Evolutionary conservation across 2,888 invertebrate genomes (phyloP), one percentile per base, ranked within the genome.

Genomic region (Diadegma fenestrale): DNA sequence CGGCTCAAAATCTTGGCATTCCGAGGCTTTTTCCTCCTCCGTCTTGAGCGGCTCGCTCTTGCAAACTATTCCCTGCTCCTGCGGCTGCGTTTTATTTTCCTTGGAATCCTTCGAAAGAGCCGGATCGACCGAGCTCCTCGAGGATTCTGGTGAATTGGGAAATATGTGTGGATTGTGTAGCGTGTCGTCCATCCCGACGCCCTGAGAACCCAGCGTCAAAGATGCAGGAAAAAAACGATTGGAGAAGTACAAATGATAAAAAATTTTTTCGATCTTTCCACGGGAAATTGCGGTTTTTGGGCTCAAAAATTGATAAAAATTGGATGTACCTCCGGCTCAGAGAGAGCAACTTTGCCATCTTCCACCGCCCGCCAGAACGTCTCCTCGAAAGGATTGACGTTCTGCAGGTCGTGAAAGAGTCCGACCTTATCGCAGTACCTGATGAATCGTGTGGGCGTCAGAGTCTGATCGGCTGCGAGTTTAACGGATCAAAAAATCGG

Each of bases 311-410:
- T 12, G 76, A 78, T 84, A 88, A 64, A 92, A 87, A 92, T 89
- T 19, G 30, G 30, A 51, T 14, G n/a, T 78, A 89, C 89, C 80
- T 89, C 89, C 3, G 87, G 64, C 12, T 87, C 88, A 30, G 87
- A 79, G n/a, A 92, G 82, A 7, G 92, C 91, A 80, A 94, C 94
- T 93, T 95, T 95, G 61, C 95, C 95, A 92, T 95, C 87, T 94
- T 97, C 97, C 87, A 97, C 96, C 0, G 99, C 99, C 89, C 97
- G 96, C 84, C 98, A 96, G 94, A 99, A 99, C 0, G 98, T 98
- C 92, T 98, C 98, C 91, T 99, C 99, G 92, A 99, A 99, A 0
- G 99, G 99, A 94, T 99, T 99, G 1, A 98, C 97, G 95, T 97
- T 97, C 91, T 97, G 97, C 75, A 99, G 94, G 91, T 99, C 99